Conservation (phyloP, 64 coral and sea anemone genomes). For the Actinia equina region DNA sequence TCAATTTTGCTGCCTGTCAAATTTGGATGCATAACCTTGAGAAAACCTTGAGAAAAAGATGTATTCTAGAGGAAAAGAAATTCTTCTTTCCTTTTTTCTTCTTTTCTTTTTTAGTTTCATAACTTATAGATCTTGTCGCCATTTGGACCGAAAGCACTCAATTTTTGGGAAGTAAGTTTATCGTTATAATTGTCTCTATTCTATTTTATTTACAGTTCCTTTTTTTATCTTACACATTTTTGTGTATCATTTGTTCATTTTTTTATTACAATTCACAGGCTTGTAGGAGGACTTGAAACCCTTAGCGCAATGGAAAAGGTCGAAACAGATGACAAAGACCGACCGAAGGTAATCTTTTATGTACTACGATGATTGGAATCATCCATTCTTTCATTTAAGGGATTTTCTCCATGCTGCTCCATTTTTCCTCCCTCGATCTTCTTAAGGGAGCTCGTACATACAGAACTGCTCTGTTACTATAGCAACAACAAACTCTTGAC, state of each 20-base stretch:
- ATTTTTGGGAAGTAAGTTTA: slow-evolving; percentile 72
- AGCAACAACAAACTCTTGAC: background rate
- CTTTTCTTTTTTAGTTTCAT: slow-evolving; percentile 65
- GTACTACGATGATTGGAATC: no score
- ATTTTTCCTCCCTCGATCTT: no score
- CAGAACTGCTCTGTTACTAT: no score
- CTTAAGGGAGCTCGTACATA: no score
- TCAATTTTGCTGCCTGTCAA: no score
- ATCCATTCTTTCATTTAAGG: no score
- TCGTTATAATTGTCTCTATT: background rate
- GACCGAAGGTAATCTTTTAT: slow-evolving; percentile 68
- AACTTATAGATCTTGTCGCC: slow-evolving; percentile 79
- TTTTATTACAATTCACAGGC: slow-evolving; percentile 18
- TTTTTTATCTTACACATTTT: background rate
- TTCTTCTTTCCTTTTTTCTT: background rate
- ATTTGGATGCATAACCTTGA: no score
- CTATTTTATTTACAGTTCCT: background rate
- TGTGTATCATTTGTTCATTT: background rate
- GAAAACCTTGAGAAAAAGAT: no score
- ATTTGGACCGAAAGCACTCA: slow-evolving; percentile 77
- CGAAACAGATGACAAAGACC: slow-evolving; percentile 85
- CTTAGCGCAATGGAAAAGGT: slow-evolving; percentile 86
- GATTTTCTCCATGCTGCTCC: no score
- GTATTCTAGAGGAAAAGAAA: background rate
- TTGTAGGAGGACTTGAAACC: slow-evolving; percentile 96